Evolutionary conservation across 1,140 invertebrate species (phyloP).

Genomic region (Heterodera schachtii): DNA sequence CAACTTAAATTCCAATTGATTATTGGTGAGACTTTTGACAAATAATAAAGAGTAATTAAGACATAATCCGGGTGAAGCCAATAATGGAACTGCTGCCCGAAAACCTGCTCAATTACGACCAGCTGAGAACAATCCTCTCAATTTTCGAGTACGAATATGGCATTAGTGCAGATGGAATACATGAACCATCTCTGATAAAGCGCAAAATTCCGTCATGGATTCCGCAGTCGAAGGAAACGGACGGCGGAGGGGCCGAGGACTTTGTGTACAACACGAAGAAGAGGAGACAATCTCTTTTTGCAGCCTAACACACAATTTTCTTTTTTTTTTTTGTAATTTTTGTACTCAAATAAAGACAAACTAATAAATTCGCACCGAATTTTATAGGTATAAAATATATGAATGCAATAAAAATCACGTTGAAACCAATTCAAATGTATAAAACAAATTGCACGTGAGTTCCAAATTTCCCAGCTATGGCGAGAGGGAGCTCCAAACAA

Average conservation of each 20-base stretch:
- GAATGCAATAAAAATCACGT: too few species aligned
- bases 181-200: not conserved
- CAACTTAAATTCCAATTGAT: too few species aligned
- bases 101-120: constrained; percentile 29
- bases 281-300: not conserved
- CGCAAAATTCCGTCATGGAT: constrained; percentile 14
- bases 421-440: too few species aligned
- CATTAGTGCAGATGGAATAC: constrained; percentile 4
- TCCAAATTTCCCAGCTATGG: too few species aligned
- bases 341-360: too few species aligned
- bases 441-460: too few species aligned
- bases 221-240: not conserved
- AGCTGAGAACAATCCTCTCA: constrained; percentile 32
- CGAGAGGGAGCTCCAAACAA: not conserved
- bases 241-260: not conserved
- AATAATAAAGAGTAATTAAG: constrained; percentile 5
- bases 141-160: constrained; percentile 47
- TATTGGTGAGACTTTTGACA: too few species aligned
- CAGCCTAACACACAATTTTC: not conserved
- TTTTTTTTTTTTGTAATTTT: too few species aligned
- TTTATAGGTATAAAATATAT: too few species aligned
- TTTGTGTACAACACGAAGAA: not conserved
- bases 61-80: constrained; percentile 34
- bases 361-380: too few species aligned
- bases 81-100: constrained; percentile 42